phyloP scores from a whole-genome alignment of 2,888 invertebrate species.

The Aleiodes alternator region DNA sequence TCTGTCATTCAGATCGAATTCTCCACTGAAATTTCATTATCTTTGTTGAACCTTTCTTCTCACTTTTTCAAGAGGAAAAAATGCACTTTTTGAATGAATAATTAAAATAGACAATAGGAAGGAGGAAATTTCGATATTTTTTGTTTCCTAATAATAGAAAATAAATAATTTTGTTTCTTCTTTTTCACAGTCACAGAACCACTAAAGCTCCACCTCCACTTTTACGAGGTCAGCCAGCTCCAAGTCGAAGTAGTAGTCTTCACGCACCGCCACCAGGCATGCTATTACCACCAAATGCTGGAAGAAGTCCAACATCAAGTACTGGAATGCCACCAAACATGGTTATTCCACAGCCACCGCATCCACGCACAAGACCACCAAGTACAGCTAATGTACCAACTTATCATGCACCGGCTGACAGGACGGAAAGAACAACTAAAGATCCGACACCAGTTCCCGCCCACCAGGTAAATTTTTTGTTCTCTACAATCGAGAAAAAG shows the following conservation, averaged over 20 bases:
- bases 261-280: slow-evolving; percentile 75
- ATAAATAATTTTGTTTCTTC: neutral
- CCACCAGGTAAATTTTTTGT: slow-evolving; percentile 67
- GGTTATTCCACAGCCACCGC: slow-evolving; percentile 76
- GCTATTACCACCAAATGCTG: slow-evolving; percentile 76
- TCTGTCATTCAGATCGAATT: too few relatives aligned
- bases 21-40: too few relatives aligned
- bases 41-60: too few relatives aligned
- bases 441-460: slow-evolving; percentile 73
- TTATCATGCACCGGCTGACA: slow-evolving; percentile 73
- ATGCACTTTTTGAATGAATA: too few relatives aligned
- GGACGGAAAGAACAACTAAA: slow-evolving; percentile 74
- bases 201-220: slow-evolving; percentile 73
- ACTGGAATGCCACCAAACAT: slow-evolving; percentile 76
- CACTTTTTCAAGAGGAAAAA: too few relatives aligned
- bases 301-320: slow-evolving; percentile 75
- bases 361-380: slow-evolving; percentile 72
- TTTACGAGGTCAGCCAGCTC: slow-evolving; percentile 72
- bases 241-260: slow-evolving; percentile 74
- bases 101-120: too few relatives aligned
- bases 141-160: neutral
- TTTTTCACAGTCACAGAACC: slow-evolving; percentile 65
- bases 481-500: neutral
- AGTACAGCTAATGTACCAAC: slow-evolving; percentile 68
- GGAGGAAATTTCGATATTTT: too few relatives aligned